A percentile compares a stretch with the other conserved stretches of the same genome.
phyloP scores from a whole-genome alignment of 2,888 invertebrate species.

The Ecliptopera silaceata region DNA sequence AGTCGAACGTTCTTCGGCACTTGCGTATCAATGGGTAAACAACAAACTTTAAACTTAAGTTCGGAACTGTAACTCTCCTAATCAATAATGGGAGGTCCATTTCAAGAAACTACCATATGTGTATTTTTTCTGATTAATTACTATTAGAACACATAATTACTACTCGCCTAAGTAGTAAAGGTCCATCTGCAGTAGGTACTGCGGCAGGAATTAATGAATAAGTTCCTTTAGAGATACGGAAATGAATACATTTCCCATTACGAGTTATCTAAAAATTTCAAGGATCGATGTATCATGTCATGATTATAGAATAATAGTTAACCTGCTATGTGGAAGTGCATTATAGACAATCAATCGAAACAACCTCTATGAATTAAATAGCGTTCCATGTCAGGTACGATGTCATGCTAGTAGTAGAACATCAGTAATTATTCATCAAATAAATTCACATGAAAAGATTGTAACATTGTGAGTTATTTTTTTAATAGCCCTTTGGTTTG shows the following conservation, averaged over 20 bases:
- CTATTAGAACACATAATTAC: too few relatives aligned
- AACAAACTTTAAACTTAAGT: too few relatives aligned
- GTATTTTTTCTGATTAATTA: too few relatives aligned
- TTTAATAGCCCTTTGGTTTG: conserved; percentile 6
- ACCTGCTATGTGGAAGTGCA: conserved; percentile 21
- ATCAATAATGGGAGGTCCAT: too few relatives aligned
- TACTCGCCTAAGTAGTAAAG: too few relatives aligned
- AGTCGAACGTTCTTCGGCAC: too few relatives aligned
- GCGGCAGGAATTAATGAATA: neutral
- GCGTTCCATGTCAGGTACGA: conserved; percentile 21
- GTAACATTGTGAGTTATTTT: conserved; percentile 4
- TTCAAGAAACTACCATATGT: too few relatives aligned
- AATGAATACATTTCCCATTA: conserved; percentile 2
- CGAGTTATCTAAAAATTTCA: conserved; percentile 7
- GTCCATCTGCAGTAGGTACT: neutral
- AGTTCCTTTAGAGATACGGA: conserved; percentile 9
- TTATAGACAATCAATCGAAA: conserved; percentile 19
- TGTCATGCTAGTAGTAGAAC: conserved; percentile 20
- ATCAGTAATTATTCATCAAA: conserved; percentile 23
- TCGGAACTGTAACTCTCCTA: too few relatives aligned
- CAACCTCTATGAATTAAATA: conserved; percentile 25
- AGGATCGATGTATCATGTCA: conserved; percentile 16
- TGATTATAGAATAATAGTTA: conserved; percentile 4
- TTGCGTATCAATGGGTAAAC: too few relatives aligned
- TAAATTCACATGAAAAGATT: conserved; percentile 3